These are phyloP conservation scores for Phania funesta DNA, from an alignment of 2,888 invertebrate species.

Conservation along the genomic window DNA sequence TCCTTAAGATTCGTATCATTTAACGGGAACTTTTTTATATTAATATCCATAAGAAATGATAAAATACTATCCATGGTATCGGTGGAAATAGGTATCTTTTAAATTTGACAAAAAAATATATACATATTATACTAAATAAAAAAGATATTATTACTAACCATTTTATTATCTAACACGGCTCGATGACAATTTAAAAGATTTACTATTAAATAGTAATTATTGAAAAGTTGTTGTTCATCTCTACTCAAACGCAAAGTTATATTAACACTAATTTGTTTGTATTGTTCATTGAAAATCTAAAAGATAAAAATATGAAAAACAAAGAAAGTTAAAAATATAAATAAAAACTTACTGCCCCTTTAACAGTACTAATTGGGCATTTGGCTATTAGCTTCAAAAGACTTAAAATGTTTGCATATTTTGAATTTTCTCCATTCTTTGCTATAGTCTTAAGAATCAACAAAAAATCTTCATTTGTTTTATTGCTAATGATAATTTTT, in stretches of 20 bases:
- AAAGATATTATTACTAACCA: slow-evolving; percentile 66
- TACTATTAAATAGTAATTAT: slow-evolving; percentile 68
- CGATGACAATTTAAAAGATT: slow-evolving; percentile 74
- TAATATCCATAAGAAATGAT: slow-evolving; percentile 75
- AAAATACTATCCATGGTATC: slow-evolving; percentile 77
- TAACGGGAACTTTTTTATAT: slow-evolving; percentile 74
- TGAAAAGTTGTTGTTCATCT: slow-evolving; percentile 64
- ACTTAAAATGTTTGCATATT: slow-evolving; percentile 71
- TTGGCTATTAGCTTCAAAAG: slow-evolving; percentile 75
- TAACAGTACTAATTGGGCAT: slow-evolving; percentile 75
- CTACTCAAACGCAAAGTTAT: slow-evolving; percentile 71
- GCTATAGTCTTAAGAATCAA: slow-evolving; percentile 72
- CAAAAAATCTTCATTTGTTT: slow-evolving; percentile 77
- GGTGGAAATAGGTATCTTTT: slow-evolving; percentile 73
- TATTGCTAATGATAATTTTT: slow-evolving; percentile 76
- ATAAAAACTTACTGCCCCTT: slow-evolving; percentile 75
- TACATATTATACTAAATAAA: neutral
- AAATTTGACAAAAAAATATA: neutral
- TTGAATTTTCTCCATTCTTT: slow-evolving; percentile 61
- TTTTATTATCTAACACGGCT: slow-evolving; percentile 73
- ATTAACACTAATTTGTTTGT: slow-evolving; percentile 74
- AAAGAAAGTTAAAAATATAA: neutral
- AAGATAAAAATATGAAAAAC: neutral
- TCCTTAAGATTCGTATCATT: slow-evolving; percentile 71
- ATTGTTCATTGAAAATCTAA: slow-evolving; percentile 79